phyloP scores from a whole-genome alignment of 2,888 invertebrate genomes.

The Entomobrya multifasciata region DNA sequence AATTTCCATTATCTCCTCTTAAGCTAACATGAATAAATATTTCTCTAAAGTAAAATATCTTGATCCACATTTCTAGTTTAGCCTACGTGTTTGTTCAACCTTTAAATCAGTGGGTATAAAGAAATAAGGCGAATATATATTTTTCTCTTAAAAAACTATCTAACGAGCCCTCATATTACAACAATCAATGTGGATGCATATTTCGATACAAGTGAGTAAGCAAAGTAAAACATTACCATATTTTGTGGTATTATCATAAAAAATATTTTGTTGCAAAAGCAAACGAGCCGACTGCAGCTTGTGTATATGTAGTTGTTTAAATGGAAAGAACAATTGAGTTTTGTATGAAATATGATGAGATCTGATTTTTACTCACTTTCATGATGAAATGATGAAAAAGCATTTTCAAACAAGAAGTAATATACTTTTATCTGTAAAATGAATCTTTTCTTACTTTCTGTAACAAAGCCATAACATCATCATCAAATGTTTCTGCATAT shows the following conservation, averaged over 20 bases:
- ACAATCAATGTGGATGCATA: neutral
- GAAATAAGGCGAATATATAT: neutral
- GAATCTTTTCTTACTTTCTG: slow-evolving; percentile 55
- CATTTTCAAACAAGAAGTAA: slow-evolving; percentile 20
- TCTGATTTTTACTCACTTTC: slow-evolving; percentile 33
- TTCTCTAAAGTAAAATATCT: slow-evolving; percentile 46
- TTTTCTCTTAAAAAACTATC: neutral
- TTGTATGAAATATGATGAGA: neutral
- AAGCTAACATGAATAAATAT: slow-evolving; percentile 20
- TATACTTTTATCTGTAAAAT: slow-evolving; percentile 1
- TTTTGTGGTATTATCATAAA: neutral
- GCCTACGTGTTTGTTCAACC: slow-evolving; percentile 43
- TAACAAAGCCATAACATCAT: slow-evolving; percentile 45
- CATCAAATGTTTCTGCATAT: slow-evolving; percentile 24
- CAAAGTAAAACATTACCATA: neutral
- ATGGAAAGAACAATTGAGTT: neutral
- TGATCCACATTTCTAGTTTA: slow-evolving; percentile 63
- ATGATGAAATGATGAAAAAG: slow-evolving; percentile 37
- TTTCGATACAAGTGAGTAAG: neutral
- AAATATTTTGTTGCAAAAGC: slow-evolving; percentile 2
- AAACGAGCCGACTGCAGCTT: slow-evolving; percentile 30
- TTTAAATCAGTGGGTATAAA: slow-evolving; percentile 13
- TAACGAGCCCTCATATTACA: neutral
- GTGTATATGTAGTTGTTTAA: neutral
- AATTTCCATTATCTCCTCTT: neutral